These are phyloP conservation scores for Indicator maculatus DNA, from an alignment of 2,113 vertebrate genomes.

Conservation along the genomic window DNA sequence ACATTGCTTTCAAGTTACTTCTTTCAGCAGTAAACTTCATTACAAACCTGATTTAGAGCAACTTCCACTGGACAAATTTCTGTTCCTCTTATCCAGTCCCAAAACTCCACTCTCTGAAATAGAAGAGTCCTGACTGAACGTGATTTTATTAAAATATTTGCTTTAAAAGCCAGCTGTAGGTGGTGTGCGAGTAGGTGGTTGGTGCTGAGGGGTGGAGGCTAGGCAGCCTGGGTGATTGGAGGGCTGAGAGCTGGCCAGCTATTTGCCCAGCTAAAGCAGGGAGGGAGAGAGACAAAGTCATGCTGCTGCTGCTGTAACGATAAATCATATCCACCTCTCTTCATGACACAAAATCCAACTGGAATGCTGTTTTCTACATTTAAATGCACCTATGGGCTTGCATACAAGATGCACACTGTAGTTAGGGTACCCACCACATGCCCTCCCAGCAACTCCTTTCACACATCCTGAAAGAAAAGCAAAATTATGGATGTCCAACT, in stretches of 20 bases:
- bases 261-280: background rate
- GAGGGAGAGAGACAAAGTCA: background rate
- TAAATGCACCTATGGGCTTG: background rate
- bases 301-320: background rate
- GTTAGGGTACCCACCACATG: background rate
- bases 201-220: constrained; percentile 56
- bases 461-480: background rate
- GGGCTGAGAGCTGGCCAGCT: background rate
- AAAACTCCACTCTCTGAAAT: background rate
- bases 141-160: constrained; percentile 26
- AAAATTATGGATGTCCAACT: background rate
- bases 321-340: background rate
- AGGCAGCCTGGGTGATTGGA: constrained; percentile 62
- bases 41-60: constrained; percentile 58
- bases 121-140: background rate
- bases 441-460: background rate
- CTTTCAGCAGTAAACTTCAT: background rate
- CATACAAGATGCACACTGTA: rapidly evolving
- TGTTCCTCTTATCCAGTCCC: background rate
- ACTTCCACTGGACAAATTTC: constrained; percentile 1
- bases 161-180: constrained; percentile 17
- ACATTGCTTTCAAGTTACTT: background rate
- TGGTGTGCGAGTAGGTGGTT: background rate
- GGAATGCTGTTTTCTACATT: background rate
- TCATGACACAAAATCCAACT: background rate